A percentile compares a stretch with the other conserved stretches of the same genome.
phyloP scores from a whole-genome alignment of 2,797 vertebrate species.

The Hozukius guyotensis region DNA sequence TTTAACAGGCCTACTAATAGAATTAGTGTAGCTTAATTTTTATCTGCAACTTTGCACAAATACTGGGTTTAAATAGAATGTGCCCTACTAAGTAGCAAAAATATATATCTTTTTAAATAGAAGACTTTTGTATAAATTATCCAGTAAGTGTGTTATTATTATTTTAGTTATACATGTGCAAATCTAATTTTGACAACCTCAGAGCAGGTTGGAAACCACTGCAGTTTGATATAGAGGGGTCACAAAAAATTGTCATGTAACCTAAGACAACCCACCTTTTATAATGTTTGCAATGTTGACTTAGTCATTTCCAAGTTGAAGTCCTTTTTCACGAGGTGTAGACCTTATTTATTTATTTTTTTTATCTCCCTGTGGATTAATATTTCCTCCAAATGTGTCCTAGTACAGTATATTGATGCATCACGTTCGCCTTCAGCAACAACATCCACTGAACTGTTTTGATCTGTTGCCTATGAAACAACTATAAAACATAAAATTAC shows the following conservation, averaged over 20 bases:
- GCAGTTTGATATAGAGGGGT: background rate
- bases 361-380: background rate
- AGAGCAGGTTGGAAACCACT: too few relatives aligned
- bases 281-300: background rate
- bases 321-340: background rate
- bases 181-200: too few relatives aligned
- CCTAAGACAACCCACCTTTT: background rate
- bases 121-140: too few relatives aligned
- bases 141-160: too few relatives aligned
- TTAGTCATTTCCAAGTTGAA: background rate
- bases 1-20: too few relatives aligned
- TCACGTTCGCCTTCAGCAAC: slow-evolving; percentile 18
- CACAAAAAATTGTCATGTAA: background rate
- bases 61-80: too few relatives aligned
- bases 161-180: too few relatives aligned
- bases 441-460: slow-evolving; percentile 9
- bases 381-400: background rate
- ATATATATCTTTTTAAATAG: too few relatives aligned
- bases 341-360: background rate
- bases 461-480: slow-evolving; percentile 13
- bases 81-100: too few relatives aligned
- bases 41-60: too few relatives aligned
- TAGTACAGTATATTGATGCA: background rate
- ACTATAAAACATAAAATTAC: slow-evolving; percentile 41
- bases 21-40: too few relatives aligned